phyloP scores from a whole-genome alignment of 2,888 invertebrate species.

The Fragum fragum region DNA sequence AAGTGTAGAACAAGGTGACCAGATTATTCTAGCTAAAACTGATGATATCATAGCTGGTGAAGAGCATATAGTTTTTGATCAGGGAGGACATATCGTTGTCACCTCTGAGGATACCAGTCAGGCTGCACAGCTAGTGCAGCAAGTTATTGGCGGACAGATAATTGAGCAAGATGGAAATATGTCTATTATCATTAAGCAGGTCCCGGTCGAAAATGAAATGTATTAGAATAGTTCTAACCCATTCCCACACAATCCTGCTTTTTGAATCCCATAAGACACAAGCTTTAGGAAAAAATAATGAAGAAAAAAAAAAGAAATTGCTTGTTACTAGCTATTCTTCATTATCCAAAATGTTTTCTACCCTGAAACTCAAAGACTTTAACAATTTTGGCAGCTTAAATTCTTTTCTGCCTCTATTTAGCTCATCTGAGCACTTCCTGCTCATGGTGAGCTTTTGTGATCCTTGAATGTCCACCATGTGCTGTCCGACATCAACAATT shows the following conservation, averaged over 20 bases:
- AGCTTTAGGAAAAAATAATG: too few species aligned
- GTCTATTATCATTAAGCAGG: slow-evolving; percentile 63
- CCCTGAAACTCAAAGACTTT: too few species aligned
- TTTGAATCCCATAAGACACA: too few species aligned
- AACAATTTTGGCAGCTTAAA: too few species aligned
- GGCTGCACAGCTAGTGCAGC: slow-evolving; percentile 51
- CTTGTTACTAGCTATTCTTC: too few species aligned
- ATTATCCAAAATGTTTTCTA: too few species aligned
- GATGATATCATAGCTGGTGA: slow-evolving; percentile 28
- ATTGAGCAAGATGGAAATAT: slow-evolving; percentile 52
- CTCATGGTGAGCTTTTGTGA: not conserved
- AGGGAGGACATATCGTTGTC: slow-evolving; percentile 9
- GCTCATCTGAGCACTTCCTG: not conserved
- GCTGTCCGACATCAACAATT: not conserved
- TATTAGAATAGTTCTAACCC: not conserved
- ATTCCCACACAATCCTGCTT: too few species aligned
- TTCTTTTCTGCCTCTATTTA: too few species aligned
- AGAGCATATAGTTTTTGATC: slow-evolving; percentile 21
- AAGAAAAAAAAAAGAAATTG: too few species aligned
- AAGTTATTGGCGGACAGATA: slow-evolving; percentile 56
- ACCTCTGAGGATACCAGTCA: not conserved
- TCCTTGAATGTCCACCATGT: not conserved
- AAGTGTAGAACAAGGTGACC: slow-evolving; percentile 22
- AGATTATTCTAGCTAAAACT: slow-evolving; percentile 36
- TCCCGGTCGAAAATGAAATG: slow-evolving; percentile 38